Evolutionary conservation across 2,113 vertebrate species (phyloP).

Genomic region (Equus przewalskii): DNA sequence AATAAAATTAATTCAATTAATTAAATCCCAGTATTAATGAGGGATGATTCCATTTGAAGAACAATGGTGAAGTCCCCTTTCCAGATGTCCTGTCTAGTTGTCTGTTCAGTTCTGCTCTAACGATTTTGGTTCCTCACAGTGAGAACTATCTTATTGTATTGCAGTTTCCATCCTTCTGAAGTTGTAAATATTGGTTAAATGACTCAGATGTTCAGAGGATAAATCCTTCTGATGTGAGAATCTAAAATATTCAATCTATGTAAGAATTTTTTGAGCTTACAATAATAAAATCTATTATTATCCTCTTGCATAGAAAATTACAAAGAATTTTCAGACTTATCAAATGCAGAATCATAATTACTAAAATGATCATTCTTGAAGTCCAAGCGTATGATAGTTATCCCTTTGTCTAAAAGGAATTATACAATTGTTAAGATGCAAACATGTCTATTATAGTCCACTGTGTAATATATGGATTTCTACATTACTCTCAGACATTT

Average conservation of each 20-base stretch:
- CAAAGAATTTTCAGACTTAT: not conserved
- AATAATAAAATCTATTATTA: constrained; percentile 13
- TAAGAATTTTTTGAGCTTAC: not conserved
- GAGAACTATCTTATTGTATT: not conserved
- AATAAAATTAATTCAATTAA: not conserved
- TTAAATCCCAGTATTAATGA: not conserved
- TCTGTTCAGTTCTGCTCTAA: not conserved
- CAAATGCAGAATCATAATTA: not conserved
- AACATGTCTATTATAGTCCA: not conserved
- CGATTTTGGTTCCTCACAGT: not conserved
- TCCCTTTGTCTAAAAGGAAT: not conserved
- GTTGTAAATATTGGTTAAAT: not conserved
- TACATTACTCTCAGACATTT: not conserved
- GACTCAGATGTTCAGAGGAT: not conserved
- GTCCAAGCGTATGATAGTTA: not conserved
- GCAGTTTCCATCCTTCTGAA: not conserved
- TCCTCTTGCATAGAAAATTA: not conserved
- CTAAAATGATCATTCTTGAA: constrained; percentile 6
- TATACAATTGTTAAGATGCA: not conserved
- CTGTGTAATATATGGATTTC: not conserved
- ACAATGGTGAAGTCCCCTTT: accelerated
- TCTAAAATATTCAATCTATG: not conserved
- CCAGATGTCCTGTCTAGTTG: not conserved
- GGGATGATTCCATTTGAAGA: not conserved
- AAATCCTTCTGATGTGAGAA: not conserved